Percentiles rank a stretch among this genome's conserved stretches.
Conservation (phyloP, 1,140 invertebrate species). For the Temnothorax nylanderi region DNA sequence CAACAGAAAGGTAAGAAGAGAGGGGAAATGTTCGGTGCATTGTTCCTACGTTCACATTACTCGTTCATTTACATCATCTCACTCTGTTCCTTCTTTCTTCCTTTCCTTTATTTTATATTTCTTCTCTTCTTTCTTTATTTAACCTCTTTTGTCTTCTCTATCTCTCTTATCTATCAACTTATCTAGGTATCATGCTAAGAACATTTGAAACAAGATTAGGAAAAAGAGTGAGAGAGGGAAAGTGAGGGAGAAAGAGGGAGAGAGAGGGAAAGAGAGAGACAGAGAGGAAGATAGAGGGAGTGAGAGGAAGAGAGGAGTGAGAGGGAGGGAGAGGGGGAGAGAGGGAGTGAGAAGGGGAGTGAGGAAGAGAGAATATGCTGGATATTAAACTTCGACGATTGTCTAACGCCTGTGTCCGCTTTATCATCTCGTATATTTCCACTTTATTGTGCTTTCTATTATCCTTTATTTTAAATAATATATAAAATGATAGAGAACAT, state of each 20-base stretch:
- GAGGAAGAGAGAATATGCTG: background rate
- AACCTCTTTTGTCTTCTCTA: background rate
- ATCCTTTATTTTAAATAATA: background rate
- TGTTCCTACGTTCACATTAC: conserved; percentile 77
- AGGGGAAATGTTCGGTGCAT: conserved; percentile 27
- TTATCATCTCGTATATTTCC: background rate
- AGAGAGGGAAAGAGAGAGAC: too few relatives aligned
- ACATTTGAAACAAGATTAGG: background rate
- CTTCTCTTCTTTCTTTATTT: background rate
- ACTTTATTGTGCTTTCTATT: background rate
- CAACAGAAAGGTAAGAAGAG: conserved; percentile 44
- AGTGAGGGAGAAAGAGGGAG: too few relatives aligned
- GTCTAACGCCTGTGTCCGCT: background rate
- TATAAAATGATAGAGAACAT: background rate
- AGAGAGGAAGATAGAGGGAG: too few relatives aligned
- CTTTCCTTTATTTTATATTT: background rate
- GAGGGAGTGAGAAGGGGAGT: too few relatives aligned
- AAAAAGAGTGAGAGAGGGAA: background rate
- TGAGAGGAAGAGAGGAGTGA: background rate
- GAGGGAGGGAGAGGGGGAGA: background rate
- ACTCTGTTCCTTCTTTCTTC: background rate
- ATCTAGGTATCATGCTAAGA: background rate
- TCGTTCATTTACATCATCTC: conserved; percentile 15
- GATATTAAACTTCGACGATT: background rate
- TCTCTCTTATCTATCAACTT: background rate